Evolutionary conservation across 1,140 invertebrate species (phyloP).

Genomic region (Homarus americanus): DNA sequence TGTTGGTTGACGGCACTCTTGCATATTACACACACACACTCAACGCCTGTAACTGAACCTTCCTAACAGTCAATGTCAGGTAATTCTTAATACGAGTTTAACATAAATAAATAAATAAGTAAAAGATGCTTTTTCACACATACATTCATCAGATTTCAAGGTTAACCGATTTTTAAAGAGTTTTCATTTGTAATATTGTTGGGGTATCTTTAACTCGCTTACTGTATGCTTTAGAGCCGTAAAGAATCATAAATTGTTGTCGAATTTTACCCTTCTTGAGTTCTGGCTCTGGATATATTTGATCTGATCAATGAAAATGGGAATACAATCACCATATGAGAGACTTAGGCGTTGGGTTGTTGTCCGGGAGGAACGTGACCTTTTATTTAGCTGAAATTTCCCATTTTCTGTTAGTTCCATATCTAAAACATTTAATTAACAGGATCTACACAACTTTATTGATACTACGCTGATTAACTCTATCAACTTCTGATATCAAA

Average conservation of each 20-base stretch:
- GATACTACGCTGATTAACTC: too few species aligned
- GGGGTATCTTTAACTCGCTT: neutral
- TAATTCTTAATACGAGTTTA: neutral
- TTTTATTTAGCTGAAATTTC: neutral
- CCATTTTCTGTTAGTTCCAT: neutral
- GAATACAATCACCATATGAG: slow-evolving; percentile 45
- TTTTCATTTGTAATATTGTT: neutral
- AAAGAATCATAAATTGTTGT: neutral
- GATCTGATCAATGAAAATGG: slow-evolving; percentile 66
- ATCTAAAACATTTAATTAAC: neutral
- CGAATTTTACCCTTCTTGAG: neutral
- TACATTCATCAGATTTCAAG: neutral
- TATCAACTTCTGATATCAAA: too few species aligned
- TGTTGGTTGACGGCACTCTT: neutral
- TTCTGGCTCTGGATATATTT: slow-evolving; percentile 8
- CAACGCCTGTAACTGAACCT: neutral
- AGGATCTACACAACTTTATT: neutral
- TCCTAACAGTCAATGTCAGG: neutral
- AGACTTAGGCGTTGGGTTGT: neutral
- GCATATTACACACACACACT: neutral
- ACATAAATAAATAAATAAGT: too few species aligned
- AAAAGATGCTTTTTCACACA: too few species aligned
- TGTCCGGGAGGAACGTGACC: neutral
- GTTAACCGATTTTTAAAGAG: neutral
- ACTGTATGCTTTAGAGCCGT: neutral